Evolutionary conservation across 2,113 vertebrate genomes (phyloP).

Genomic region (Ochotona curzoniae): DNA sequence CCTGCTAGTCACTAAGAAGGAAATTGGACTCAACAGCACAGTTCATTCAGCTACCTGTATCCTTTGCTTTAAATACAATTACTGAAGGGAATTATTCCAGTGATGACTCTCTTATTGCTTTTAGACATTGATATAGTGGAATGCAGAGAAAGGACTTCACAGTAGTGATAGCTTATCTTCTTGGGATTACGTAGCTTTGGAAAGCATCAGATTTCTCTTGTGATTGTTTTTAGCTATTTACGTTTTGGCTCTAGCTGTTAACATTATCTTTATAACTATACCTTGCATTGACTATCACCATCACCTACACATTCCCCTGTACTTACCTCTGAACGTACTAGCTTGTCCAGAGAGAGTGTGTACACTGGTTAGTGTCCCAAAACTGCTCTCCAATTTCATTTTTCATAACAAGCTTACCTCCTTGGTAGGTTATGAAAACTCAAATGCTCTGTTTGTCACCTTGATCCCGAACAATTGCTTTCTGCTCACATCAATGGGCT

Average conservation of each 20-base stretch:
- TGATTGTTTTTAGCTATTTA: conserved; percentile 51
- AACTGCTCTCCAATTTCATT: conserved; percentile 61
- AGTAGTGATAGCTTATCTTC: conserved; percentile 63
- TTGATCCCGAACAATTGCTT: conserved; percentile 61
- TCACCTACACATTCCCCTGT: conserved; percentile 64
- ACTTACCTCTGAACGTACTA: conserved; percentile 70
- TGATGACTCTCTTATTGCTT: not conserved
- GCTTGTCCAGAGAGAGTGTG: conserved; percentile 58
- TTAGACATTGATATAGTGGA: not conserved
- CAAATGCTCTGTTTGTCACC: conserved; percentile 71
- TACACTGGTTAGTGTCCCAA: conserved; percentile 59
- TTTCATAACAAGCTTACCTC: conserved; percentile 63
- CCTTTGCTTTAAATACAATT: not conserved
- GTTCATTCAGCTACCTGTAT: not conserved
- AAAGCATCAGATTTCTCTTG: conserved; percentile 40
- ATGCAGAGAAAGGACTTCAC: conserved; percentile 72
- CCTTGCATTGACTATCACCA: not conserved
- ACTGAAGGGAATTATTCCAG: not conserved
- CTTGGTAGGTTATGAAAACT: conserved; percentile 21
- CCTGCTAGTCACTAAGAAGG: not conserved
- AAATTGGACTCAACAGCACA: not conserved
- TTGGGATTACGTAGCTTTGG: conserved; percentile 62
- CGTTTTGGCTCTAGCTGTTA: conserved; percentile 60
- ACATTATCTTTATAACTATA: conserved; percentile 44
- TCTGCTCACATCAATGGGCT: conserved; percentile 66